Base-by-base conservation (phyloP, 2,888 invertebrate species). In the Lacanobia wlatinum region DNA sequence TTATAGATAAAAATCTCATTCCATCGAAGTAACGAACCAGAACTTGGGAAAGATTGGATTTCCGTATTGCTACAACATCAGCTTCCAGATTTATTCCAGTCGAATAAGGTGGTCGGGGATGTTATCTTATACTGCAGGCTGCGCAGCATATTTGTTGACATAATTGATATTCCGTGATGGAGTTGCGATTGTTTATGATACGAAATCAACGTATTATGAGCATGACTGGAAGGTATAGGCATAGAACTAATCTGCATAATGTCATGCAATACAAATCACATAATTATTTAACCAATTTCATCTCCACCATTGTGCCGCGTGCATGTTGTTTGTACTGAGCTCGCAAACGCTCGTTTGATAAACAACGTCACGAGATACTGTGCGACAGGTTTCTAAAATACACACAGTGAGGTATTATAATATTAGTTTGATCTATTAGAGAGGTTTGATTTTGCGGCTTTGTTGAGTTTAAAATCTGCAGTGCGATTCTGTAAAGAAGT, bases 1-100 rank as follows among this genome's bases (percentile, higher is more conserved):
- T 16, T 43, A 43, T 14, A 16, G 14, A 48, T 2, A 18, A 72
- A 74, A 80, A 75, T 74, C 69, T 70, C 63, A 68, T 80, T 74
- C 64, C 64, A 56, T 52, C n/a, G 18, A 66, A 63, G 56, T 73
- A 80, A 71, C 43, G 43, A 43, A 43, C 43, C 4, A 14, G 1
- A 9, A 3, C 14, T 43, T 3, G 43, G 7, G 10, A 40, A 7
- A 12, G 6, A 28, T 40, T 68, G 43, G 58, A 76, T 76, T 76
- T 80, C 21, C 60, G n/a, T 52, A 16, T 46, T 38, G 23, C 50
- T 70, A 5, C 46, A 50, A 6, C 28, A 60, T 56, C 53, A 53
- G 50, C 28, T 58, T 55, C 34, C 38, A 50, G n/a, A 38, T 70
- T 61, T 21, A 43, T 16, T 58, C 21, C 9, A 69, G 23, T 46